phyloP scores from a whole-genome alignment of 2,797 vertebrate genomes.

The Xenopus petersii region DNA sequence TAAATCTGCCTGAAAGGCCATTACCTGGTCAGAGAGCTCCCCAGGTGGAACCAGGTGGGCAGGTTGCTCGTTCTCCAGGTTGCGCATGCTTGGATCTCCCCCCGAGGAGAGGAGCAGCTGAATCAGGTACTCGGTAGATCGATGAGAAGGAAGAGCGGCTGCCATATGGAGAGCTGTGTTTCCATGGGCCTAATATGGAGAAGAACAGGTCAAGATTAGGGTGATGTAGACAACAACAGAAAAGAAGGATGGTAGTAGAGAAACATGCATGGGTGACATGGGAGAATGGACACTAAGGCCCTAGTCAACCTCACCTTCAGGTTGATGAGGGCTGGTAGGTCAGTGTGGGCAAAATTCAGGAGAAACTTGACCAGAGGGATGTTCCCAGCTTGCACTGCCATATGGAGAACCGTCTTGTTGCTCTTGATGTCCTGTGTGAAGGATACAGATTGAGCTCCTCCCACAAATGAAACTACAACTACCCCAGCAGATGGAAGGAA shows the following conservation, averaged over 20 bases:
- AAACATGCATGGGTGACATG: too few relatives aligned
- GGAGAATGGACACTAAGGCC: not conserved
- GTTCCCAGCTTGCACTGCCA: constrained; percentile 87
- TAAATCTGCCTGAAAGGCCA: too few relatives aligned
- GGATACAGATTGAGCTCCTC: not conserved
- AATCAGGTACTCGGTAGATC: constrained; percentile 77
- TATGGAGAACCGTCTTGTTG: constrained; percentile 83
- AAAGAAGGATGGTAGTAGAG: not conserved
- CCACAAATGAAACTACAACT: too few relatives aligned
- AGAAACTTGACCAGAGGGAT: constrained; percentile 76
- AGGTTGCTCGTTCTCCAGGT: constrained; percentile 87
- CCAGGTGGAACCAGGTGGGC: constrained; percentile 81
- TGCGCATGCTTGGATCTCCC: constrained; percentile 82
- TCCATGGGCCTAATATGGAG: constrained; percentile 76
- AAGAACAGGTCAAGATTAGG: too few relatives aligned
- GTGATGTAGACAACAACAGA: too few relatives aligned
- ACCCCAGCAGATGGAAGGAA: too few relatives aligned
- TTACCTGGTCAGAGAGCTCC: constrained; percentile 75
- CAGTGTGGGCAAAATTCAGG: constrained; percentile 65
- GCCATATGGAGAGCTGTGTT: constrained; percentile 92
- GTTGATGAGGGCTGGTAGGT: constrained; percentile 81
- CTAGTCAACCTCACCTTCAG: constrained; percentile 73
- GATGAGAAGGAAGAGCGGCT: constrained; percentile 77
- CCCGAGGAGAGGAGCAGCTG: constrained; percentile 74
- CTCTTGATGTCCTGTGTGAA: constrained; percentile 84